A percentile compares a stretch with the other conserved stretches of the same genome.
Evolutionary conservation across 2,113 vertebrate genomes (phyloP).

Genomic region (Cynoglossus semilaevis): DNA sequence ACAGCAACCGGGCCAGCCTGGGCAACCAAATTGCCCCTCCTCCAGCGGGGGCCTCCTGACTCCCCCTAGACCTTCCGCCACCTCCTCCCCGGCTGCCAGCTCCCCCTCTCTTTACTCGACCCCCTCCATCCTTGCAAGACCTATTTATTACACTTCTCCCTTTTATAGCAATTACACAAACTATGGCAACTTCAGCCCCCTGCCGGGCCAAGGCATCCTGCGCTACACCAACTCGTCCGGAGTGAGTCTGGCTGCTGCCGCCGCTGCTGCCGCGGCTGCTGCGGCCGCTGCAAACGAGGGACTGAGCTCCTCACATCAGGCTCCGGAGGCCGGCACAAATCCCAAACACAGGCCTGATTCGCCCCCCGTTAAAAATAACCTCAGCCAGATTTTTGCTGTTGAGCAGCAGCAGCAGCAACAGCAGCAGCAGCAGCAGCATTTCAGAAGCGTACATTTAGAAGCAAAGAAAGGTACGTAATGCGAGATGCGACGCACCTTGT

Average conservation of each 20-base stretch:
- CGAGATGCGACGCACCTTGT: neutral
- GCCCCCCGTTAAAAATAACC: constrained; percentile 81
- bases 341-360: constrained; percentile 87
- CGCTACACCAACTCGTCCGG: constrained; percentile 85
- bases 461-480: constrained; percentile 94
- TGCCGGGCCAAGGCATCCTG: constrained; percentile 94
- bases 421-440: constrained; percentile 56
- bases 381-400: constrained; percentile 77
- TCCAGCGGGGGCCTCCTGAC: constrained; percentile 78
- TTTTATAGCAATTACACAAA: constrained; percentile 98
- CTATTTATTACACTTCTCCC: constrained; percentile 97
- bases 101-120: constrained; percentile 84
- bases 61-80: constrained; percentile 78
- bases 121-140: constrained; percentile 91
- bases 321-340: constrained; percentile 74
- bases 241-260: constrained; percentile 74
- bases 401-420: constrained; percentile 75
- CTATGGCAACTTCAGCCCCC: constrained; percentile 95
- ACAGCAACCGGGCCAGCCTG: constrained; percentile 28
- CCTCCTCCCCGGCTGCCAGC: constrained; percentile 81
- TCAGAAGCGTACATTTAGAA: constrained; percentile 86
- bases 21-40: constrained; percentile 73
- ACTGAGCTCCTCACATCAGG: constrained; percentile 73
- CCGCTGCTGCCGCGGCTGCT: constrained; percentile 64
- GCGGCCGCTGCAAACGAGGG: constrained; percentile 77